A percentile compares a stretch with the other conserved stretches of the same genome.
phyloP scores from a whole-genome alignment of 2,888 invertebrate species.

The Eupithecia dodoneata region DNA sequence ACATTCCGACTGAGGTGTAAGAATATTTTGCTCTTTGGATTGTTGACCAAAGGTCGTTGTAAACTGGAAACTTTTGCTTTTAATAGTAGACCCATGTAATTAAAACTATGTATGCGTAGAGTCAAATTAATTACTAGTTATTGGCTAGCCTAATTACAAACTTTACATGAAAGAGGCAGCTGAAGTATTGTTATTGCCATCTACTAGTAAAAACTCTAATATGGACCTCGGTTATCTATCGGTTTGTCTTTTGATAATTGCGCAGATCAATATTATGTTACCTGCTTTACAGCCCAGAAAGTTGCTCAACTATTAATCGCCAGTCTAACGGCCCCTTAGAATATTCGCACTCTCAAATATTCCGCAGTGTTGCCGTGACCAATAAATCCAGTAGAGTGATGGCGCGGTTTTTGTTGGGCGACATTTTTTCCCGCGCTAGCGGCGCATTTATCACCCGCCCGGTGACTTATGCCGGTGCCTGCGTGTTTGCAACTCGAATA shows the following conservation, averaged over 20 bases:
- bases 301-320: constrained; percentile 18
- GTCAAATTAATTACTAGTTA: too few species aligned
- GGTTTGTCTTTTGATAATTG: too few species aligned
- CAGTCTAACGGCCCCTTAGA: constrained; percentile 45
- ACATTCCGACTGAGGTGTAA: constrained; percentile 75
- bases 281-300: not conserved
- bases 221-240: too few species aligned
- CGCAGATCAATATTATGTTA: too few species aligned
- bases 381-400: constrained; percentile 81
- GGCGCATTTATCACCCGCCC: constrained; percentile 74
- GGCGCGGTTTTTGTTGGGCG: constrained; percentile 76
- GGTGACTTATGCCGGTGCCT: constrained; percentile 73
- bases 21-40: constrained; percentile 73
- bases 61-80: constrained; percentile 21
- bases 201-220: too few species aligned
- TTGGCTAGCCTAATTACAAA: too few species aligned
- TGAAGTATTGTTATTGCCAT: too few species aligned
- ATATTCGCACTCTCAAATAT: constrained; percentile 76
- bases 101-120: too few species aligned
- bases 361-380: constrained; percentile 72
- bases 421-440: constrained; percentile 84
- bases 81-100: too few species aligned
- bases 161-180: too few species aligned
- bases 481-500: constrained; percentile 47
- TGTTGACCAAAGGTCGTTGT: constrained; percentile 58